A percentile compares a stretch with the other conserved stretches of the same genome.
These are phyloP conservation scores for Cassiopea andromeda DNA, from an alignment of 30 jellyfish, hydroid and myxozoan species.

Conservation along the genomic window DNA sequence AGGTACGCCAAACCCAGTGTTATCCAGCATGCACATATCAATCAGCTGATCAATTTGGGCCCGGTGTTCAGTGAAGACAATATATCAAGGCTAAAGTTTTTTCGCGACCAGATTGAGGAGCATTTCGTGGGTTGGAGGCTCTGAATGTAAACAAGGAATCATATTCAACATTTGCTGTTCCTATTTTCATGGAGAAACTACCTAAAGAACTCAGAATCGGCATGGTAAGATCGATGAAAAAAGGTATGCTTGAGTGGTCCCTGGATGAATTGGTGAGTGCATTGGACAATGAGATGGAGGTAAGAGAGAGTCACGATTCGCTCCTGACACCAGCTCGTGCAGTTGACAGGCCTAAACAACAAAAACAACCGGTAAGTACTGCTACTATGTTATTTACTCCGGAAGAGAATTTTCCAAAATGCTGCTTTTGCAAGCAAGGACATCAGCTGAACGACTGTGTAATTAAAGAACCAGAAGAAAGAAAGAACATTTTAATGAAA, in stretches of 20 bases:
- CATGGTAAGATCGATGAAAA: neutral
- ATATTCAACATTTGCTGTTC: neutral
- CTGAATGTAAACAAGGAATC: neutral
- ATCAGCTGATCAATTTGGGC: neutral
- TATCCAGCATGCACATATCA: neutral
- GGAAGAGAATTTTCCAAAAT: neutral
- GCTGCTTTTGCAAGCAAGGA: neutral
- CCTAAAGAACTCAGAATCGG: neutral
- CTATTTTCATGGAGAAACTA: neutral
- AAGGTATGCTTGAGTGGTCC: neutral
- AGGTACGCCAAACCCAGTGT: neutral
- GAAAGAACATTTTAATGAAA: neutral
- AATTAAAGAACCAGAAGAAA: neutral
- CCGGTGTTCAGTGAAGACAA: neutral
- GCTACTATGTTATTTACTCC: neutral
- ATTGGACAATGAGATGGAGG: neutral
- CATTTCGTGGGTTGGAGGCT: neutral
- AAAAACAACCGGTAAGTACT: neutral
- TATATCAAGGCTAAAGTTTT: neutral
- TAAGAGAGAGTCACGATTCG: neutral
- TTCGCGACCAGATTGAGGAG: neutral
- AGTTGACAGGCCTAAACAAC: neutral
- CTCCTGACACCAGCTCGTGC: neutral
- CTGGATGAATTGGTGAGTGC: neutral
- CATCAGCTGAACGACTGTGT: neutral